Conservation (phyloP, 2,888 invertebrate species). For the Heliconius erato region DNA sequence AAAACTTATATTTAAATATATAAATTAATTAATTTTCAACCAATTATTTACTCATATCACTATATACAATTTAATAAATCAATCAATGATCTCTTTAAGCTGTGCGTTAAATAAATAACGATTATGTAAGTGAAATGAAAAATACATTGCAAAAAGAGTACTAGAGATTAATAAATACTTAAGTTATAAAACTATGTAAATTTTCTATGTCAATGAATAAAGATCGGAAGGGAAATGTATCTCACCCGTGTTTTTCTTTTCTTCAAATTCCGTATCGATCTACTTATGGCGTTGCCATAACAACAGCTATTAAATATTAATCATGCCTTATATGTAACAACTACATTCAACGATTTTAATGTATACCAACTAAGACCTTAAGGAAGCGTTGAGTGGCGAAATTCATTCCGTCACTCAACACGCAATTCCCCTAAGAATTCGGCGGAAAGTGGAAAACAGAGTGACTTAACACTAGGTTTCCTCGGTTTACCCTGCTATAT, state of each 20-base stretch:
- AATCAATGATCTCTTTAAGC: neutral
- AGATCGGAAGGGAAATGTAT: neutral
- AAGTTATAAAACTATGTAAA: neutral
- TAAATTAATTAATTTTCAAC: neutral
- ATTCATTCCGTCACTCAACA: too few species aligned
- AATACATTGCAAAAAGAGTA: neutral
- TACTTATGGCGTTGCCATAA: conserved; percentile 40
- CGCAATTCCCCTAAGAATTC: too few species aligned
- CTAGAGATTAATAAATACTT: neutral
- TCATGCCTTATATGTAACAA: neutral
- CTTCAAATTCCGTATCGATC: conserved; percentile 39
- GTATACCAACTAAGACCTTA: neutral
- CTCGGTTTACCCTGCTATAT: too few species aligned
- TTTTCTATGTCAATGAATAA: neutral
- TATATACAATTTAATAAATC: neutral
- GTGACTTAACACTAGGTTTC: too few species aligned
- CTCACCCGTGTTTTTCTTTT: conserved; percentile 42
- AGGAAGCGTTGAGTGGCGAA: too few species aligned
- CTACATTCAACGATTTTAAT: neutral
- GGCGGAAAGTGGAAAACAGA: too few species aligned
- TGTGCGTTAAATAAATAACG: neutral
- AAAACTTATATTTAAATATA: neutral
- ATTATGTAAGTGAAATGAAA: neutral
- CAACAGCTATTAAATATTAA: conserved; percentile 40
- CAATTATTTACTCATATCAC: neutral